These are phyloP conservation scores for Carassius carassius DNA, from an alignment of 2,113 vertebrate species.

Conservation along the genomic window DNA sequence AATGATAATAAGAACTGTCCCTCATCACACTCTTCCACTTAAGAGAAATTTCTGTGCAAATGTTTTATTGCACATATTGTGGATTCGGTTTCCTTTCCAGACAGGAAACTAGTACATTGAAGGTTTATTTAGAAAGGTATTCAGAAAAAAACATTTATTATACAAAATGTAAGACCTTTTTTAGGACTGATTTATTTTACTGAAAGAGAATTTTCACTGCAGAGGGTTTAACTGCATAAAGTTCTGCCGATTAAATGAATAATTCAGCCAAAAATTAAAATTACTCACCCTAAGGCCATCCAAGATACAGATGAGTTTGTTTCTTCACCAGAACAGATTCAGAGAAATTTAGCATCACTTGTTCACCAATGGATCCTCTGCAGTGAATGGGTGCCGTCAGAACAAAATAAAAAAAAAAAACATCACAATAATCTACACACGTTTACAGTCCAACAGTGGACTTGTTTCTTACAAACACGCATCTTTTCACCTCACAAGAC, in stretches of 20 bases:
- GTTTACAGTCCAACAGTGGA: neutral
- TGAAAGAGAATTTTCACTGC: neutral
- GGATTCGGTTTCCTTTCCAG: neutral
- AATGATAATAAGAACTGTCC: neutral
- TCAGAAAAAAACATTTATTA: constrained; percentile 5
- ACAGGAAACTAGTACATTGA: neutral
- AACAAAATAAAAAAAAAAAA: neutral
- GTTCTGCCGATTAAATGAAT: neutral
- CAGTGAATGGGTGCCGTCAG: neutral
- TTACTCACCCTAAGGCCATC: neutral
- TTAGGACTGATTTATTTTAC: constrained; percentile 16
- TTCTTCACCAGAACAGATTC: neutral
- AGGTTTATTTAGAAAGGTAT: neutral
- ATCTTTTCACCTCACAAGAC: neutral
- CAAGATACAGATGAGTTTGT: neutral
- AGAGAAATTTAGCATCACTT: neutral
- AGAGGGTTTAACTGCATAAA: neutral
- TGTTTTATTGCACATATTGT: neutral
- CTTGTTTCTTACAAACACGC: no score
- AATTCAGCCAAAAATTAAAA: neutral
- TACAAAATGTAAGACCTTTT: neutral
- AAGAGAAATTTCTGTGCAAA: constrained; percentile 32
- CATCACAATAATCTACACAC: neutral
- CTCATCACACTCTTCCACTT: neutral
- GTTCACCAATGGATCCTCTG: neutral